A percentile compares a stretch with the other conserved stretches of the same genome.
Evolutionary conservation across 2,113 vertebrate species (phyloP).

Genomic region (Phasianus colchicus): DNA sequence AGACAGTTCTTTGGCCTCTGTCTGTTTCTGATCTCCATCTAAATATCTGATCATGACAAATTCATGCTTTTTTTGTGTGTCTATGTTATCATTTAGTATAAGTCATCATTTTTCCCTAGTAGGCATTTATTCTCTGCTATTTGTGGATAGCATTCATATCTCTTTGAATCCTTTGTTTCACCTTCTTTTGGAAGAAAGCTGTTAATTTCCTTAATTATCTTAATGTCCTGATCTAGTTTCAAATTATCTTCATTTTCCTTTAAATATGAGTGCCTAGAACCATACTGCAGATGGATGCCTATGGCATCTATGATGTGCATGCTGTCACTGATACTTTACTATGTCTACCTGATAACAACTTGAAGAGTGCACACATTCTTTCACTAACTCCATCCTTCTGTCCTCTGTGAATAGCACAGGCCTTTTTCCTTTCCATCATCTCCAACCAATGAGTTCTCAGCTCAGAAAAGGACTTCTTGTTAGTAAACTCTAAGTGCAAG

Average conservation of each 20-base stretch:
- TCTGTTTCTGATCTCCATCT: background rate
- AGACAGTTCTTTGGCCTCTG: background rate
- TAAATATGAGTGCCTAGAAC: background rate
- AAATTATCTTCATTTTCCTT: background rate
- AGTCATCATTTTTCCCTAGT: background rate
- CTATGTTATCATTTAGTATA: background rate
- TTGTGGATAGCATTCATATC: background rate
- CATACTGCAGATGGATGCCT: background rate
- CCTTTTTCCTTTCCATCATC: constrained; percentile 16
- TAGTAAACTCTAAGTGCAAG: background rate
- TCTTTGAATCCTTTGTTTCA: background rate
- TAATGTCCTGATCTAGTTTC: background rate
- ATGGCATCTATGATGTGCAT: background rate
- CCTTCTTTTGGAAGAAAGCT: background rate
- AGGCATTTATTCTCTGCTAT: background rate
- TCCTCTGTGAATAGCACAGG: background rate
- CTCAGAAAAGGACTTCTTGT: background rate
- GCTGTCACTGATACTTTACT: background rate
- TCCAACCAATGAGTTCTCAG: constrained; percentile 28
- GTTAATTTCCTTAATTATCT: background rate
- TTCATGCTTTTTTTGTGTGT: background rate
- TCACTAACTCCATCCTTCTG: background rate
- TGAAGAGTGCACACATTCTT: background rate
- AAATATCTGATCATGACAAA: background rate
- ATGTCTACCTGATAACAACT: background rate